Evolutionary conservation across 92 coral and sea anemone species (phyloP).

Genomic region (Actinostola sp.): DNA sequence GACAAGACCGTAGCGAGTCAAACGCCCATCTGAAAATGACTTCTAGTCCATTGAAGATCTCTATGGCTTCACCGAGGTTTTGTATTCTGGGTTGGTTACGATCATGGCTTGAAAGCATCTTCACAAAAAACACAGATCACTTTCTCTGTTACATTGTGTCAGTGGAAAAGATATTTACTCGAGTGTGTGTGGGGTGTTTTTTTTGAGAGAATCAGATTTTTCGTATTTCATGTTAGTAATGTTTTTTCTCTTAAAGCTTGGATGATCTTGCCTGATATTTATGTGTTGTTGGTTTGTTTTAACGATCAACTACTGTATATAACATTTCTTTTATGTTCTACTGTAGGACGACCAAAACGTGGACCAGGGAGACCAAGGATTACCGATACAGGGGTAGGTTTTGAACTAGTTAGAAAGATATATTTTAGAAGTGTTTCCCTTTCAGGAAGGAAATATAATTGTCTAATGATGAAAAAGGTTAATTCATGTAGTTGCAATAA

Average conservation of each 20-base stretch:
- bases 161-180: neutral
- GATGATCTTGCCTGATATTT: neutral
- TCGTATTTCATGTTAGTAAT: neutral
- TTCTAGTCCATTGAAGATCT: slow-evolving; percentile 44
- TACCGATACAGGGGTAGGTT: slow-evolving; percentile 59
- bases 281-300: neutral
- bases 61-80: slow-evolving; percentile 52
- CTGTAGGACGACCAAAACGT: slow-evolving; percentile 72
- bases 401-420: neutral
- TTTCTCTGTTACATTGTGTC: neutral
- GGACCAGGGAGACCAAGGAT: slow-evolving; percentile 76
- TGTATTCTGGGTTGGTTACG: slow-evolving; percentile 26
- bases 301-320: slow-evolving; percentile 15
- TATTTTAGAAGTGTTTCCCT: slow-evolving; percentile 13
- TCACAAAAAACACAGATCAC: neutral
- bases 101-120: slow-evolving; percentile 35
- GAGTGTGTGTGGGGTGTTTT: neutral
- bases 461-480: neutral
- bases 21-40: slow-evolving; percentile 31
- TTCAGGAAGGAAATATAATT: slow-evolving; percentile 26
- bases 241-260: neutral
- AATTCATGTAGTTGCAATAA: neutral
- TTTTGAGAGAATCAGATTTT: neutral
- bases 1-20: slow-evolving; percentile 9
- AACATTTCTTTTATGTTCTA: slow-evolving; percentile 18